A percentile compares a stretch with the other conserved stretches of the same genome.
These are phyloP conservation scores for Aphaenogaster rudis DNA, from an alignment of 1,140 invertebrate species.

Conservation along the genomic window DNA sequence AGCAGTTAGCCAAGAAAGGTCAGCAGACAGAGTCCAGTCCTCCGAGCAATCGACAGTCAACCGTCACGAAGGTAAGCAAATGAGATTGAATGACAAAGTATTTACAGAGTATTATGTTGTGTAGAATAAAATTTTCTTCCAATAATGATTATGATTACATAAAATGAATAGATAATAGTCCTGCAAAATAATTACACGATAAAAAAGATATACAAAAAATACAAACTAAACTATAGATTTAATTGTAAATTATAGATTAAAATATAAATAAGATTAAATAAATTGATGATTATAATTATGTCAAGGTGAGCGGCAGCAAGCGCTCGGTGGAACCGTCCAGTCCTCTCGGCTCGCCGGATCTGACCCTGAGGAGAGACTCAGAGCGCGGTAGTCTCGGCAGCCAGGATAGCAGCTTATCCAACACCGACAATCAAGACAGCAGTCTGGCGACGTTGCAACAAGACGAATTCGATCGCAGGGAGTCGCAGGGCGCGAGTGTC, in stretches of 20 bases:
- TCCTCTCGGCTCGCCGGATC: conserved; percentile 83
- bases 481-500: conserved; percentile 44
- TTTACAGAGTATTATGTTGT: background rate
- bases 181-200: background rate
- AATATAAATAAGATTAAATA: background rate
- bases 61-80: conserved; percentile 50
- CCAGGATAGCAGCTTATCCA: conserved; percentile 83
- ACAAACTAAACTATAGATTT: background rate
- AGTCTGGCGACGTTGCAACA: conserved; percentile 82
- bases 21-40: conserved; percentile 84
- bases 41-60: conserved; percentile 84
- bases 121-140: background rate
- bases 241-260: background rate
- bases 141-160: background rate
- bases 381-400: conserved; percentile 83
- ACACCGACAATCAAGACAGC: conserved; percentile 84
- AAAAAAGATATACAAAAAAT: background rate
- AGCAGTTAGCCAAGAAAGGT: conserved; percentile 86
- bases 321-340: conserved; percentile 82
- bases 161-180: background rate
- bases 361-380: conserved; percentile 82
- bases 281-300: background rate
- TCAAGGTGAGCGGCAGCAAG: conserved; percentile 80
- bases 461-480: conserved; percentile 78
- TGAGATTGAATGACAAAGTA: background rate